phyloP scores from a whole-genome alignment of 2,888 invertebrate genomes.

The Eustalomyia histrio region DNA sequence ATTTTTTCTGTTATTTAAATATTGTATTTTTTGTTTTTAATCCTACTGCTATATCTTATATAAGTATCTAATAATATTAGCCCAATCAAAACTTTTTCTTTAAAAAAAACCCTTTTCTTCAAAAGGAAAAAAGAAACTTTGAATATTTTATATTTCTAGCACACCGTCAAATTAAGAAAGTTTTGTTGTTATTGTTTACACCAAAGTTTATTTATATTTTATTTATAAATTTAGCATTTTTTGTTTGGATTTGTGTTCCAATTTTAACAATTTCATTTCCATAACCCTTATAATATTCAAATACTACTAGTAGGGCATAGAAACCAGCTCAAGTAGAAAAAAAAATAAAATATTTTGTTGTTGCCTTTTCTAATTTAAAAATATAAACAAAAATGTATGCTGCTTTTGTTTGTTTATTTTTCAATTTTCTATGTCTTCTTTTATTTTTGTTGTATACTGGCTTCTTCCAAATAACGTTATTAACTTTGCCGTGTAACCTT shows the following conservation, averaged over 20 bases:
- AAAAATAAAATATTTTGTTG: background rate
- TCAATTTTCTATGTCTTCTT: slow-evolving; percentile 6
- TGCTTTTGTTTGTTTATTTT: background rate
- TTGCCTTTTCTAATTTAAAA: slow-evolving; percentile 24
- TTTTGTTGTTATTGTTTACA: slow-evolving; percentile 12
- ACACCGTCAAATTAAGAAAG: slow-evolving; percentile 34
- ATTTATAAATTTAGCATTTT: slow-evolving; percentile 9
- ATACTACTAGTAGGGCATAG: background rate
- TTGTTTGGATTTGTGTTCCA: background rate
- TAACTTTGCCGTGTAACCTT: slow-evolving; percentile 20
- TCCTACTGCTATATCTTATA: too few relatives aligned
- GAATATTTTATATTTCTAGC: background rate
- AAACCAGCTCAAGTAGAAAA: background rate
- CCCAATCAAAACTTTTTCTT: slow-evolving; percentile 4
- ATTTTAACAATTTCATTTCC: slow-evolving; percentile 32
- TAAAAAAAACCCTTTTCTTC: background rate
- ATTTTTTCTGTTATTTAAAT: too few relatives aligned
- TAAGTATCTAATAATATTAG: slow-evolving; percentile 29
- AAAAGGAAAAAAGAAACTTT: slow-evolving; percentile 2
- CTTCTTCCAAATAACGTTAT: background rate
- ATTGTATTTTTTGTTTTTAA: too few relatives aligned
- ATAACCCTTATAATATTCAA: slow-evolving; percentile 3
- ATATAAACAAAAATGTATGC: slow-evolving; percentile 1
- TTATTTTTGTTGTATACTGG: background rate
- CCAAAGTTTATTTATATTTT: slow-evolving; percentile 1